Conservation (phyloP, 2,113 vertebrate species). For the Oncorhynchus mykiss region DNA sequence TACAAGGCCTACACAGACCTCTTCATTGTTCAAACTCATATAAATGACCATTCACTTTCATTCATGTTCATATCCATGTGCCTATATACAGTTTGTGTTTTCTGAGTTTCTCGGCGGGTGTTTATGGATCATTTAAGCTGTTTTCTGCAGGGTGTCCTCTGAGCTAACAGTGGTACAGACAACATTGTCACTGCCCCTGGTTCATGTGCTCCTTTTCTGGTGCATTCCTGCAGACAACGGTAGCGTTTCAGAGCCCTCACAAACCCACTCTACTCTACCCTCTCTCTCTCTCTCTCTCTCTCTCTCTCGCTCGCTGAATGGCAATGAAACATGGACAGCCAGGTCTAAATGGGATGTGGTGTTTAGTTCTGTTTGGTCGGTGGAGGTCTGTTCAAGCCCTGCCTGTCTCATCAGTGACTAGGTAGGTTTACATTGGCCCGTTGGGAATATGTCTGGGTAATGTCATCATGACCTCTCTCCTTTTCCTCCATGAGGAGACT, state of each 20-base stretch:
- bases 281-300: too few species aligned
- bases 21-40: neutral
- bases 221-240: constrained; percentile 76
- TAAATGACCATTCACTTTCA: neutral
- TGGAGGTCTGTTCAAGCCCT: neutral
- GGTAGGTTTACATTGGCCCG: neutral
- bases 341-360: constrained; percentile 6
- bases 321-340: neutral
- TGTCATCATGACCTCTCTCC: neutral
- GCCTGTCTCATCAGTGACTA: constrained; percentile 15
- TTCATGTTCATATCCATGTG: constrained; percentile 21
- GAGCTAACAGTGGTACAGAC: constrained; percentile 73
- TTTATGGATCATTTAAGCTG: constrained; percentile 48
- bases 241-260: constrained; percentile 35
- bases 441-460: neutral
- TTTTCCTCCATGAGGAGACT: neutral
- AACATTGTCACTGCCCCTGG: constrained; percentile 74
- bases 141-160: constrained; percentile 67
- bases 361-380: constrained; percentile 13
- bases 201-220: constrained; percentile 64
- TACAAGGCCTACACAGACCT: neutral
- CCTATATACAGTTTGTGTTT: neutral
- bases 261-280: too few species aligned
- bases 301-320: neutral
- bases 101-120: constrained; percentile 31